Percentiles rank a stretch among this genome's conserved stretches.
Evolutionary conservation across 2,888 invertebrate species (phyloP).

Genomic region (Crossocerus cetratus): DNA sequence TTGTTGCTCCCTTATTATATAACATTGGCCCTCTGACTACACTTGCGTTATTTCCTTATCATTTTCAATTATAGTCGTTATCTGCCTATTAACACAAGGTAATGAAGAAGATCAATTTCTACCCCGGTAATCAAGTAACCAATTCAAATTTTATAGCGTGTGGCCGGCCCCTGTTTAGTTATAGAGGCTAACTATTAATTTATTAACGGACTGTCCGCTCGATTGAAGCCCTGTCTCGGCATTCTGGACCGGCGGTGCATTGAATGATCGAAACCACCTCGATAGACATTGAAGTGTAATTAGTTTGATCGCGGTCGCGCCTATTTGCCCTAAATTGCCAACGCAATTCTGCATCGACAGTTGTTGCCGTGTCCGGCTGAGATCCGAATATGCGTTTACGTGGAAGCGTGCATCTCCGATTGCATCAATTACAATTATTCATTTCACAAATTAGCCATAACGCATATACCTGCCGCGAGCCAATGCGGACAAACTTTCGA

Average conservation of each 20-base stretch:
- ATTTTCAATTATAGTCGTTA: too few relatives aligned
- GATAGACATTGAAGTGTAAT: slow-evolving; percentile 58
- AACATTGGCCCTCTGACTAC: slow-evolving; percentile 36
- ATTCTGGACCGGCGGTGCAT: slow-evolving; percentile 40
- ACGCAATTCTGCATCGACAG: slow-evolving; percentile 44
- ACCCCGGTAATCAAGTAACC: too few relatives aligned
- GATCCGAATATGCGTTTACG: not conserved
- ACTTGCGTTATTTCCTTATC: too few relatives aligned
- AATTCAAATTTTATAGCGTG: too few relatives aligned
- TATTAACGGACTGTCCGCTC: slow-evolving; percentile 45
- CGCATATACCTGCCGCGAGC: not conserved
- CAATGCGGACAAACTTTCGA: too few relatives aligned
- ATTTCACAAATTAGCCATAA: not conserved
- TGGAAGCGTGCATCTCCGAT: not conserved
- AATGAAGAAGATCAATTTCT: too few relatives aligned
- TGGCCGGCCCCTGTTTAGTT: slow-evolving; percentile 17
- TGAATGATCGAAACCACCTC: slow-evolving; percentile 48
- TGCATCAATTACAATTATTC: not conserved
- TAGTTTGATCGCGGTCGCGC: slow-evolving; percentile 57
- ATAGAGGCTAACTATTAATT: slow-evolving; percentile 42
- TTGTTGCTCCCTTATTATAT: slow-evolving; percentile 60
- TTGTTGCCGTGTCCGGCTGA: slow-evolving; percentile 1
- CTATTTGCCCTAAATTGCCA: slow-evolving; percentile 44
- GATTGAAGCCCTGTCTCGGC: slow-evolving; percentile 48
- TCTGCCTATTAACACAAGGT: too few relatives aligned